phyloP scores from a whole-genome alignment of 2,888 invertebrate species.

The Boloria selene region DNA sequence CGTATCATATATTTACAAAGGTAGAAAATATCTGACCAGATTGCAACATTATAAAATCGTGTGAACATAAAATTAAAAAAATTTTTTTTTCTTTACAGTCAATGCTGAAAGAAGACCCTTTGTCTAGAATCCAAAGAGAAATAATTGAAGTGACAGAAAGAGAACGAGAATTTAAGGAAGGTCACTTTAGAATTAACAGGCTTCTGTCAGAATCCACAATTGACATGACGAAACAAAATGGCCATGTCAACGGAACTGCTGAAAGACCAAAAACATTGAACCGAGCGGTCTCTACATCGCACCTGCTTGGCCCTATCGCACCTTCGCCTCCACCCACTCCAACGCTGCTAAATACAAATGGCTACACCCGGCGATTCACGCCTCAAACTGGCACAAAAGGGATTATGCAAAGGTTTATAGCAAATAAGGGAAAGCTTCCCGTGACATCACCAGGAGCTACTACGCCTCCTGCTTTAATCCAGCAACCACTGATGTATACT shows the following conservation, averaged over 20 bases:
- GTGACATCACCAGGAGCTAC: constrained; percentile 56
- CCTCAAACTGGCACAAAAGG: constrained; percentile 87
- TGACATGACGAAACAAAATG: constrained; percentile 75
- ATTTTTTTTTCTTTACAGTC: constrained; percentile 63
- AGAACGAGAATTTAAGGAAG: constrained; percentile 90
- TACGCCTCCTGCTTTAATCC: constrained; percentile 56
- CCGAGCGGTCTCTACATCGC: constrained; percentile 75
- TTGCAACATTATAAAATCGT: background rate
- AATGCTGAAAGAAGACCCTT: constrained; percentile 86
- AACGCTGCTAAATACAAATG: constrained; percentile 70
- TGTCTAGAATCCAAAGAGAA: constrained; percentile 93
- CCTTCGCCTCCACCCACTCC: constrained; percentile 67
- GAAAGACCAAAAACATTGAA: constrained; percentile 61
- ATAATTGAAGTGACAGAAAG: constrained; percentile 92
- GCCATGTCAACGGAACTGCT: constrained; percentile 66
- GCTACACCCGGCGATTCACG: constrained; percentile 83
- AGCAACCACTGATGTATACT: constrained; percentile 69
- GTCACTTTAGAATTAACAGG: constrained; percentile 74
- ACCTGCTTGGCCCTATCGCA: constrained; percentile 66
- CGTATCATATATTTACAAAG: background rate
- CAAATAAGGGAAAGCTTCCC: constrained; percentile 87
- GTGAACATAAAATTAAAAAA: no score
- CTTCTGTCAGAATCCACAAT: constrained; percentile 75
- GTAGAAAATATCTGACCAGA: background rate
- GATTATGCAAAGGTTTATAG: constrained; percentile 92